A percentile compares a stretch with the other conserved stretches of the same genome.
Evolutionary conservation across 2,113 vertebrate species (phyloP).

Genomic region (Oncorhynchus tshawytscha): DNA sequence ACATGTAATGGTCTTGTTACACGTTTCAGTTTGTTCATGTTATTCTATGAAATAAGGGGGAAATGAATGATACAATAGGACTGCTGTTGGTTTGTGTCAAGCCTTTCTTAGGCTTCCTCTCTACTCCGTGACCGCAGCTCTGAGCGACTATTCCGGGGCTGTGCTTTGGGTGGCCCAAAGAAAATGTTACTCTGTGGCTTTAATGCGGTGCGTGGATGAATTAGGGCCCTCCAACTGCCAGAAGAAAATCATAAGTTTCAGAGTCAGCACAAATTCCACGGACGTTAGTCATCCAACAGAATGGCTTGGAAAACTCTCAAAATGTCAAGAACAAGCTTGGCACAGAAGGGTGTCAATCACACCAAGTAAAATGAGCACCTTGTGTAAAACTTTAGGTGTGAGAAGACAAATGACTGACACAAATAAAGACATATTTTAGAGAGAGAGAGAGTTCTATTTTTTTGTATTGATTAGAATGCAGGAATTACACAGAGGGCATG

Average conservation of each 20-base stretch:
- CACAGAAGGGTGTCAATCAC: conserved; percentile 25
- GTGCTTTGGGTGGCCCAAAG: conserved; percentile 45
- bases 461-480: not conserved
- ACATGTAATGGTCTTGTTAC: not conserved
- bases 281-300: conserved; percentile 21
- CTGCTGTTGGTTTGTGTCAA: not conserved
- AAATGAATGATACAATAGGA: not conserved
- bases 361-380: conserved; percentile 11
- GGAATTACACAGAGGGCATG: not conserved
- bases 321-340: conserved; percentile 27
- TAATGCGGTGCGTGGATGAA: conserved; percentile 23
- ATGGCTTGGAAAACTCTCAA: not conserved
- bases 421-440: not conserved
- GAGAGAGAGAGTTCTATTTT: too few species aligned
- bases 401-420: conserved; percentile 25
- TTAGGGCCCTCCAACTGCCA: conserved; percentile 40
- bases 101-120: not conserved
- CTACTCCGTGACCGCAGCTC: not conserved
- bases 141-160: conserved; percentile 15
- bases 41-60: not conserved
- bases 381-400: conserved; percentile 11
- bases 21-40: not conserved
- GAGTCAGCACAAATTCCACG: conserved; percentile 42
- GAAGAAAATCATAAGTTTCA: conserved; percentile 34
- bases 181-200: not conserved